Evolutionary conservation across 2,888 invertebrate genomes (phyloP), one percentile per base, ranked within the genome.

Genomic region (Lobophora halterata): DNA sequence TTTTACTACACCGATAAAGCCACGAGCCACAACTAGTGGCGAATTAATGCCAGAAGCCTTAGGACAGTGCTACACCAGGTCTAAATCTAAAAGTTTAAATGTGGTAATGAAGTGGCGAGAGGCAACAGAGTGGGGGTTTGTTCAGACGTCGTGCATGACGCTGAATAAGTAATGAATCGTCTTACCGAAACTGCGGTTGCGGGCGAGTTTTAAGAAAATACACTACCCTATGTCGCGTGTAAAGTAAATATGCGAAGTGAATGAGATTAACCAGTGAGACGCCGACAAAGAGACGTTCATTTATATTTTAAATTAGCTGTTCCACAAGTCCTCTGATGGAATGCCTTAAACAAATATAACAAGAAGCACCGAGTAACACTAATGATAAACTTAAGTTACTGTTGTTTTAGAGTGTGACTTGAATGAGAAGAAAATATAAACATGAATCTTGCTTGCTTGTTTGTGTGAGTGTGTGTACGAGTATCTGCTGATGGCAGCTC

Each of bases 161-260:
- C 48, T 72, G 77, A 78, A 79, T 79, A 79, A 72, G 60, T 75
- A 73, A 79, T 72, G 68, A 69, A 69, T 65, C 55, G 65, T 61
- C 61, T 57, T 61, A 61, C 52, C 42, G 45, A 61, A 65, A 59
- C 52, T 54, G 47, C 37, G 49, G 43, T 52, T 53, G 54, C 38
- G 52, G 50, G 45, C 49, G 52, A 61, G 58, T 64, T 63, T 62
- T 53, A 61, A 61, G 62, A 61, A 68, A 66, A 68, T 52, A 62
- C 67, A 65, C 60, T 65, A 53, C 30, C 24, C 42, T 18, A 36
- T 48, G 34, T 42, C 42, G 34, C 34, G 28, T 38, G 39, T 51
- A 62, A 59, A 55, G 39, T 51, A 62, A 59, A 55, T 53, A 58
- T 40, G 47, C 32, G 23, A 35, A 20, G 23, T 23, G 24, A 45